Evolutionary conservation across 2,888 invertebrate species (phyloP).

Genomic region (Anarsia innoxiella): DNA sequence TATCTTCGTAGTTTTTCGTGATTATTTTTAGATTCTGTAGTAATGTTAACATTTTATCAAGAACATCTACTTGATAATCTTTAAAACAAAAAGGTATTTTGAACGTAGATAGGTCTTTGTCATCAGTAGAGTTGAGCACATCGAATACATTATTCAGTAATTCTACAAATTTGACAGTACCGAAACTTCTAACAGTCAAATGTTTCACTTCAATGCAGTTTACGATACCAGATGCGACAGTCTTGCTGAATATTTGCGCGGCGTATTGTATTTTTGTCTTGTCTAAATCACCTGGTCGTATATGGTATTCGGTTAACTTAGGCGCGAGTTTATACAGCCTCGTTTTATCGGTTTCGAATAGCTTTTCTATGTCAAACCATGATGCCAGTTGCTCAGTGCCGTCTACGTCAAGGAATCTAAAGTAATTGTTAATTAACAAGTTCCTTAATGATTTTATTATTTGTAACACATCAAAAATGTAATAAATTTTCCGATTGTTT

Average conservation of each 20-base stretch:
- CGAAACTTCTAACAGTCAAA: constrained; percentile 6
- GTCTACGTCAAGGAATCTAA: constrained; percentile 6
- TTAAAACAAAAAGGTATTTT: constrained; percentile 8
- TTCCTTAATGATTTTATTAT: constrained; percentile 4
- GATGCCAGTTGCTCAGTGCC: constrained; percentile 5
- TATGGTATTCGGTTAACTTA: constrained; percentile 7
- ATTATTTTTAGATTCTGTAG: constrained; percentile 5
- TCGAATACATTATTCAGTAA: constrained; percentile 5
- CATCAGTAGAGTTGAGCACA: constrained; percentile 5
- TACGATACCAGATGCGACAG: constrained; percentile 5
- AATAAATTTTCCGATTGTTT: constrained; percentile 6
- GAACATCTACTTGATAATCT: constrained; percentile 5
- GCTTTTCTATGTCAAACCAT: constrained; percentile 9
- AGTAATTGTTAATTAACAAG: constrained; percentile 4
- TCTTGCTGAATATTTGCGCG: constrained; percentile 8
- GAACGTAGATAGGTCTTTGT: background rate
- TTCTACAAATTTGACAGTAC: constrained; percentile 9
- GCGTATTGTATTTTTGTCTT: constrained; percentile 4
- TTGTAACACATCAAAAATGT: constrained; percentile 4
- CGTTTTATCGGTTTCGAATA: constrained; percentile 6
- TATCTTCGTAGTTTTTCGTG: constrained; percentile 9
- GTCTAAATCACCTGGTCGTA: constrained; percentile 5
- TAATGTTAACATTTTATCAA: constrained; percentile 6
- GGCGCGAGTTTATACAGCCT: constrained; percentile 4
- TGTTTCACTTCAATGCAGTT: constrained; percentile 8